Percentiles rank a stretch among this genome's conserved stretches.
Evolutionary conservation across 2,888 invertebrate species (phyloP).

Genomic region (Camponotus fellah): DNA sequence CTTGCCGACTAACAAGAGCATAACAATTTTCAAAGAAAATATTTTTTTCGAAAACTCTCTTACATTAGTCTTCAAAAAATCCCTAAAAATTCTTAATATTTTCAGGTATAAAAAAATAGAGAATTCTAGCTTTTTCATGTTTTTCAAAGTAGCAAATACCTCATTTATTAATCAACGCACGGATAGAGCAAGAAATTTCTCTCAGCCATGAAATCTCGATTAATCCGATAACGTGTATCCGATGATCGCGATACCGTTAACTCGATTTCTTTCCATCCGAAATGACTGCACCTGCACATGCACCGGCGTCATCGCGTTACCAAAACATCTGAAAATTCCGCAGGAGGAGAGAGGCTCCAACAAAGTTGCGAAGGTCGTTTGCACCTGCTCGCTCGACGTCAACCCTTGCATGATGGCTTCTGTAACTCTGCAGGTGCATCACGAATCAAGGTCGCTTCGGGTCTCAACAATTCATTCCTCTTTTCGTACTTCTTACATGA

Average conservation of each 20-base stretch:
- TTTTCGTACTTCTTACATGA: background rate
- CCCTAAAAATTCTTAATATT: too few relatives aligned
- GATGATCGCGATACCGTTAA: slow-evolving; percentile 41
- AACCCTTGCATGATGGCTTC: slow-evolving; percentile 15
- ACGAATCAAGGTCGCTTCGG: slow-evolving; percentile 59
- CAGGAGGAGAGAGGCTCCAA: slow-evolving; percentile 67
- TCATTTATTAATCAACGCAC: too few relatives aligned
- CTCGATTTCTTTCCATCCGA: slow-evolving; percentile 41
- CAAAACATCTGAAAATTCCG: slow-evolving; percentile 59
- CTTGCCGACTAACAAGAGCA: too few relatives aligned
- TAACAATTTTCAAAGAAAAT: too few relatives aligned
- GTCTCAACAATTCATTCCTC: slow-evolving; percentile 1
- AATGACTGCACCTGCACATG: slow-evolving; percentile 55
- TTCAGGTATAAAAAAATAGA: too few relatives aligned
- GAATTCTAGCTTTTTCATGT: too few relatives aligned
- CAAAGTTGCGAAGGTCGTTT: slow-evolving; percentile 75
- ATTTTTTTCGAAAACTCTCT: too few relatives aligned
- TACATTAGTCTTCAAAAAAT: too few relatives aligned
- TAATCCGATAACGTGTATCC: slow-evolving; percentile 38
- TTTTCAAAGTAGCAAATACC: too few relatives aligned
- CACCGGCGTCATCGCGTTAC: slow-evolving; percentile 8
- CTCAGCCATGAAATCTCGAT: slow-evolving; percentile 58
- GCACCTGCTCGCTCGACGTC: slow-evolving; percentile 60
- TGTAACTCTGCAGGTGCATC: slow-evolving; percentile 60
- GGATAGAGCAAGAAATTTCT: slow-evolving; percentile 21